A percentile compares a stretch with the other conserved stretches of the same genome.
Evolutionary conservation across 2,888 invertebrate species (phyloP).

Genomic region (Disparrhopalites patrizii): DNA sequence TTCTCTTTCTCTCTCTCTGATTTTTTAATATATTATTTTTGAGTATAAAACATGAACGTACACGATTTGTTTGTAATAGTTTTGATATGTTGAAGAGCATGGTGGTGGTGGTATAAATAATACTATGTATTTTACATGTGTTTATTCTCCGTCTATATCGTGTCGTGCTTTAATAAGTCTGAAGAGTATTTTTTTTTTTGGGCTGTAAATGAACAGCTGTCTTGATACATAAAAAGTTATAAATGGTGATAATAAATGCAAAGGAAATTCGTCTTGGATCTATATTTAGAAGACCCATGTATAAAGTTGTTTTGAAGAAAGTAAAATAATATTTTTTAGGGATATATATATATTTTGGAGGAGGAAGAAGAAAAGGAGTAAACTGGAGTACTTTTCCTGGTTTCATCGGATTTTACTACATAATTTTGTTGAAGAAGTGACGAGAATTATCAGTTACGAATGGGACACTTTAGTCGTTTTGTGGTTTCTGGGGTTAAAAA

Average conservation of each 20-base stretch:
- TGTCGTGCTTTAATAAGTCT: neutral
- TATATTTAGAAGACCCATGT: neutral
- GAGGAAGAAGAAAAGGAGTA: neutral
- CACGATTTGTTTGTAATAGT: too few relatives aligned
- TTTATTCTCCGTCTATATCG: neutral
- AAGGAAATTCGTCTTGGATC: too few relatives aligned
- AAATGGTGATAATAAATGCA: neutral
- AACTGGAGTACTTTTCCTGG: neutral
- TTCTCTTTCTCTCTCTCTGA: too few relatives aligned
- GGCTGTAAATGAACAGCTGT: conserved; percentile 26
- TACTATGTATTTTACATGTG: neutral
- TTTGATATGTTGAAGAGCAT: too few relatives aligned
- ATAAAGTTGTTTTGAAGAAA: neutral
- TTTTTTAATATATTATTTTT: too few relatives aligned
- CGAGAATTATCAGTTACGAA: neutral
- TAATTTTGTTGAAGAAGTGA: too few relatives aligned
- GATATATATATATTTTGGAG: neutral
- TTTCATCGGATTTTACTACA: neutral
- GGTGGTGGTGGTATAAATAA: neutral
- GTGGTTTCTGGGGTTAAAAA: neutral
- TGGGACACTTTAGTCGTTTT: neutral
- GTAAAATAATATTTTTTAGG: neutral
- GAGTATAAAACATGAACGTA: too few relatives aligned
- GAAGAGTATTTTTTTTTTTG: neutral
- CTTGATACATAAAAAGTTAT: conserved; percentile 14